Base-by-base conservation (phyloP, 1,140 invertebrate species). In the Pachypeltis micranthus region DNA sequence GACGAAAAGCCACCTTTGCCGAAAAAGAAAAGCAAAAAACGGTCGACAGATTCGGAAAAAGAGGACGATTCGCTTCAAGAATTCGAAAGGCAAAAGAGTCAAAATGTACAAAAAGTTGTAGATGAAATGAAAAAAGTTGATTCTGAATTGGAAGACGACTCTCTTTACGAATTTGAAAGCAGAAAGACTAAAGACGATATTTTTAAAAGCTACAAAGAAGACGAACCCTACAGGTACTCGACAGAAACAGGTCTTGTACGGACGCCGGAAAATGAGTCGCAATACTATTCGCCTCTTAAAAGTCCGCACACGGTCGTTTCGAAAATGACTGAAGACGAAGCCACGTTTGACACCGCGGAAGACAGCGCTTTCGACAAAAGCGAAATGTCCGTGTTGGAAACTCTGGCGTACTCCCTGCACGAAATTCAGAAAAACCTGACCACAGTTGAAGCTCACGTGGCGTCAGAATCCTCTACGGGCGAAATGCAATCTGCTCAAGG, bases 341-440 rank as follows among this genome's bases (percentile, higher is more conserved):
- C 27, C 19, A 63, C 66, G n/a, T 69, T 67, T 63, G 56, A 66
- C 34, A 66, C 66, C 16, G 66, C 68, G 44, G 67, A 68, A 39
- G 68, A 69, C 14, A 66, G 62, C 58, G 68, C 63, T 1, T 66
- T 65, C 44, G 68, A 69, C 31, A 67, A 65, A 63, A 69, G 65
- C 63, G 68, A 69, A 64, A 65, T 69, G 62, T 67, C 68, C 4
- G 66, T 71, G n/a, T 28, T 72, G 16, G 68, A 71, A 59, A 67
- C 68, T 14, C 61, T 72, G 4, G 68, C 69, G 34, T 65, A 69
- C 26, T 71, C 71, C 27, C 58, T 72, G 19, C 64, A 68, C 26
- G 68, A 69, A 65, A 72, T 72, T 34, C 68, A 71, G 63, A 67
- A 65, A 64, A 65, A 67, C 44, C 63, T 72, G 51, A 63, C 63